A percentile compares a stretch with the other conserved stretches of the same genome.
phyloP scores from a whole-genome alignment of 1,140 invertebrate species.

The Nasonia giraulti region DNA sequence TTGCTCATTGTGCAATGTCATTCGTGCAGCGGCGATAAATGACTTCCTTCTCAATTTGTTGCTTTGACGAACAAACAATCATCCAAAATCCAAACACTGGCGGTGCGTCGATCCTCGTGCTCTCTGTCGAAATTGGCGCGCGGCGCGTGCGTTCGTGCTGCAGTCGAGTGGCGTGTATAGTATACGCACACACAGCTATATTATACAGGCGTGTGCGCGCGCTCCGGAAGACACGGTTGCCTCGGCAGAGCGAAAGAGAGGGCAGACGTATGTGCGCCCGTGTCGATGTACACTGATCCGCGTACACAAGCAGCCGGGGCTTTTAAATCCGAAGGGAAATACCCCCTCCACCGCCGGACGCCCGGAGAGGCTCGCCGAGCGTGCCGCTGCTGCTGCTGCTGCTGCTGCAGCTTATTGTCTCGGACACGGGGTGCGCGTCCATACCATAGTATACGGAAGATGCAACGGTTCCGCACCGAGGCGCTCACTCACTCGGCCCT shows the following conservation, averaged over 20 bases:
- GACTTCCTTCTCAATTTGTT: not conserved
- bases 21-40: no score
- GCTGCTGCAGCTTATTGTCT: not conserved
- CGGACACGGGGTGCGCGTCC: no score
- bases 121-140: conserved; percentile 10
- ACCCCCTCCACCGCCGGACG: not conserved
- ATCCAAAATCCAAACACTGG: no score
- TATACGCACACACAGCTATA: not conserved
- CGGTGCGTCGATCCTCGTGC: not conserved
- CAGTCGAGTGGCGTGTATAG: not conserved
- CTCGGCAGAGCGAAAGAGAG: conserved; percentile 1
- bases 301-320: conserved; percentile 21
- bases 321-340: conserved; percentile 52
- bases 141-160: conserved; percentile 2
- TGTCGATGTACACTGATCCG: conserved; percentile 38
- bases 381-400: not conserved
- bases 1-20: no score
- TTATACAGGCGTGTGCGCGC: not conserved
- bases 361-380: not conserved
- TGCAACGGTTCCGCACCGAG: no score
- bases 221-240: not conserved
- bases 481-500: no score
- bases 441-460: no score
- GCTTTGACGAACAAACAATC: not conserved
- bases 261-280: conserved; percentile 22